Base-by-base conservation (phyloP, 2,113 vertebrate species). In the Ictalurus punctatus region DNA sequence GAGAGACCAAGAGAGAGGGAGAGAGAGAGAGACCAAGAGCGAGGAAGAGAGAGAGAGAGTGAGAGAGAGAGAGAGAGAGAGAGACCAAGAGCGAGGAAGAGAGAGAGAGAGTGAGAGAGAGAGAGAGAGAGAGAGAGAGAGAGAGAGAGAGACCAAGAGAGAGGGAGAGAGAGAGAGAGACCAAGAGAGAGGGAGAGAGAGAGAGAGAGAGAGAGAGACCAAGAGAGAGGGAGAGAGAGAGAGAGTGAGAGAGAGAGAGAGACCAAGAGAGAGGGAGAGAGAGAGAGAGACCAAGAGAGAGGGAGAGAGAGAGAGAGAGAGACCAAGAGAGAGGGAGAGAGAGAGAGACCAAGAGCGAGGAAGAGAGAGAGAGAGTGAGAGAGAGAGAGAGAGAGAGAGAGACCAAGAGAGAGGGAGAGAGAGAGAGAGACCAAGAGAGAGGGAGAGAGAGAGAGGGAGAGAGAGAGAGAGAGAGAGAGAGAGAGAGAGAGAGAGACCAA, bases 231-330 rank as follows among this genome's bases (percentile, higher is more conserved):
- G 1, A 34, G 34, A 34, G 34, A 34, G 34, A 34, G 34, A 34
- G 34, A 34, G 34, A 34, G 59, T 63, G 40, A 83, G 85, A 89
- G 65, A 48, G 85, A 86, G 71, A 88, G 34, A 88, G n/a, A 88
- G 78, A 90, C 86, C 90, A 17, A 88, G 87, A 90, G 56, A 52
- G 73, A 85, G 59, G 63, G 40, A 83, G 85, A 89, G 65, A 48
- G 85, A 86, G 71, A 88, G 34, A 88, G n/a, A 88, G 78, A 90
- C 86, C 90, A 17, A 88, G 73, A 90, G 87, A 90, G 56, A 54
- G 65, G 81, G 48, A 52, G 71, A 88, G 30, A 88, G n/a, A 88
- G 73, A 90, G 87, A 90, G 56, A 54, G 74, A 85, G 52, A 73
- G 40, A 84, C n/a, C n/a, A n/a, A n/a, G n/a, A n/a, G n/a, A n/a